Evolutionary conservation across 2,888 invertebrate species (phyloP), one percentile per base, ranked within the genome.

Genomic region (Drosophila neoperkinsi): DNA sequence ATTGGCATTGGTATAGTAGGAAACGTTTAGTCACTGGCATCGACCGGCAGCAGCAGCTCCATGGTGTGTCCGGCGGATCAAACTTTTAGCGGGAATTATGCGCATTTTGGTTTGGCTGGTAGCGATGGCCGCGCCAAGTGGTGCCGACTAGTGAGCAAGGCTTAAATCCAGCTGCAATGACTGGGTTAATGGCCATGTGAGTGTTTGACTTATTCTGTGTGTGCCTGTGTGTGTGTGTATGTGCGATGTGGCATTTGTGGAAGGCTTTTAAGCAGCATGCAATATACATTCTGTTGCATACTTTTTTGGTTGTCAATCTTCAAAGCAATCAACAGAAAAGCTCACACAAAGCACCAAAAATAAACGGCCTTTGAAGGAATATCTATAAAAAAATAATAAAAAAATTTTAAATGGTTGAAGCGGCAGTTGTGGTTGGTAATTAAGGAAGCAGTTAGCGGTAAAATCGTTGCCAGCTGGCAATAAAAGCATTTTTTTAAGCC

Each of bases 21-120:
- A 50, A 85, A 55, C 85, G 70, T 85, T 84, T 84, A 88, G 76
- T 30, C 28, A 9, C 55, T 31, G 62, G 53, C 56, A 57, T 55
- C 33, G 38, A 62, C 65, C 31, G 57, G 56, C 33, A 36, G 36
- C 33, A 36, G 33, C 49, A 33, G 53, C 41, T 18, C n/a, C 16
- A 25, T 30, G 61, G 61, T 56, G 41, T 60, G 11, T 25, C 49
- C 55, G 55, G 53, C 30, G 36, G 46, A 36, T 63, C 63, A 77
- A 88, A 88, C 84, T 85, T 84, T 85, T 74, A 75, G 82, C 77
- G 72, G 71, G 84, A 85, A 88, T 88, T 88, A 85, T 85, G 89
- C 84, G 82, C 66, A 81, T 81, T 85, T 85, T 86, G 88, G 72
- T 87, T 88, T 81, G 76, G 83, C 53, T 55, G 58, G 69, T 13